Conservation (phyloP, 2,888 invertebrate species). For the Megamerina dolium region DNA sequence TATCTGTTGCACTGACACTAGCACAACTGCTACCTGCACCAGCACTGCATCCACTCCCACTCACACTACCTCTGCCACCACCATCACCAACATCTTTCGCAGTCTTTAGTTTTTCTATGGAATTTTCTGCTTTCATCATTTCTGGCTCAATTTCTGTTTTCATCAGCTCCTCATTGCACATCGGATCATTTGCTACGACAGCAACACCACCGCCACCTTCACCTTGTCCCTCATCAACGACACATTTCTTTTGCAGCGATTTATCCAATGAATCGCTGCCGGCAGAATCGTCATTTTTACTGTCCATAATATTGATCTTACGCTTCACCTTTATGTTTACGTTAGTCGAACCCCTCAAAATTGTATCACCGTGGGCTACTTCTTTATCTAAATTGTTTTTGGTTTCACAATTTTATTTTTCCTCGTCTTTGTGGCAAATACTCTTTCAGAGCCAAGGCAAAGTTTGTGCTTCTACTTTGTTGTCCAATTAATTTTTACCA, state of each 20-base stretch:
- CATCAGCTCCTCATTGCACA: background rate
- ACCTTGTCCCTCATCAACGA: constrained; percentile 33
- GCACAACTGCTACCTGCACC: constrained; percentile 2
- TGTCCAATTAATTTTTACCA: background rate
- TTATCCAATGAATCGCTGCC: constrained; percentile 43
- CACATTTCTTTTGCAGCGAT: constrained; percentile 41
- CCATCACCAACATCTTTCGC: constrained; percentile 19
- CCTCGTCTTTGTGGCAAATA: no score
- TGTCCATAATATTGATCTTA: constrained; percentile 40
- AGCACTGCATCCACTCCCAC: constrained; percentile 7
- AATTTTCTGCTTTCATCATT: constrained; percentile 7
- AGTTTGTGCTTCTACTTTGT: background rate
- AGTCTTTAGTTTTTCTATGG: constrained; percentile 26
- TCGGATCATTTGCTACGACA: no score
- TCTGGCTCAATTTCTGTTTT: constrained; percentile 6
- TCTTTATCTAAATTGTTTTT: no score
- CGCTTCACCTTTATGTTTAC: no score
- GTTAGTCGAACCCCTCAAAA: no score
- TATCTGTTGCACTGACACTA: background rate
- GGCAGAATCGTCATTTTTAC: constrained; percentile 39
- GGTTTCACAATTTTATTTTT: no score
- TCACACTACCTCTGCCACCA: constrained; percentile 4
- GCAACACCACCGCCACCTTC: constrained; percentile 25
- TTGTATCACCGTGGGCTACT: no score
- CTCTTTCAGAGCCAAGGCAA: background rate